Base-by-base conservation (phyloP, 2,888 invertebrate genomes). In the Drosophila mayaguana region DNA sequence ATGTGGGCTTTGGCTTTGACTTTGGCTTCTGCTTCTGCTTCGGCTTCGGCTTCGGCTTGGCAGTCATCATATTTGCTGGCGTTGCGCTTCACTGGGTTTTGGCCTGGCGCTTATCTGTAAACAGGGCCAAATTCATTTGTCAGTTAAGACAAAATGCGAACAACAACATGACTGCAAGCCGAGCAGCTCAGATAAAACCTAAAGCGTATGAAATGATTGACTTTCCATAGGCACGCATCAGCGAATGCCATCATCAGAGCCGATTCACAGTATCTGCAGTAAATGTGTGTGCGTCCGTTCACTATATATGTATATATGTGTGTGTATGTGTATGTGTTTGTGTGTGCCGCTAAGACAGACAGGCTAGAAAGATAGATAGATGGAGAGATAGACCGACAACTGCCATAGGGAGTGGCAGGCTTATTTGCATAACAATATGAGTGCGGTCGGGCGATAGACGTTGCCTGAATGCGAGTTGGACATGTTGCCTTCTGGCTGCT, bases 141-240 rank as follows among this genome's bases (percentile, higher is more conserved):
- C 89, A 85, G 87, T 70, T 87, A 80, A 87, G 81, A 81, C 89
- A 87, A 87, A 88, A 89, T 89, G 68, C 65, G 63, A 69, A 50
- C 56, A 61, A 61, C 56, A 61, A 46, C 70, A 51, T 54, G 64
- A 46, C 60, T 66, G 88, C 68, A 69, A 54, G 65, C 46, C 54
- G 46, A 53, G 25, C 54, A 34, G 32, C 64, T 54, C 81, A 78
- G 81, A 80, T 85, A 88, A 88, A 82, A 76, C 74, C 74, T 64
- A 78, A 80, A 84, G 67, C 87, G 80, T 77, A 79, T 81, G 72
- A 78, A 74, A 70, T 78, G 75, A 85, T 86, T 88, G 84, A 88
- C 89, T 88, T 88, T 79, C 83, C 72, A 83, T 80, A 85, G 75
- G 77, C 83, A 84, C 88, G 86, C 88, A 82, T 79, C 88, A 74